phyloP scores from a whole-genome alignment of 2,797 vertebrate species.

The Syngnathus acus region DNA sequence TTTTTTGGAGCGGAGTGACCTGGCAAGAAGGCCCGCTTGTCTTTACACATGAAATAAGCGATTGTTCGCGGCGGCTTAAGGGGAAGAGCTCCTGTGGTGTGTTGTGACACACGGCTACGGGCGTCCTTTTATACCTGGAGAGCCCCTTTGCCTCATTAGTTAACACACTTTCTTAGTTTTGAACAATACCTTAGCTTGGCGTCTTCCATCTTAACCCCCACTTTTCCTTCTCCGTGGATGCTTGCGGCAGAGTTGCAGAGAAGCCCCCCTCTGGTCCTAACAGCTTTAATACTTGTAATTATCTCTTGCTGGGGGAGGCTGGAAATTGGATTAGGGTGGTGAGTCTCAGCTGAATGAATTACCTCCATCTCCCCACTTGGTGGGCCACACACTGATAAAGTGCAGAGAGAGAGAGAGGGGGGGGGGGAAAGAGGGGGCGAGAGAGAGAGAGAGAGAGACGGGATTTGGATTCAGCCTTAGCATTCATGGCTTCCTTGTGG shows the following conservation, averaged over 20 bases:
- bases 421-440: background rate
- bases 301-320: constrained; percentile 87
- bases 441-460: constrained; percentile 73
- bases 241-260: constrained; percentile 69
- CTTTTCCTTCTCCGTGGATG: constrained; percentile 54
- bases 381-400: constrained; percentile 87
- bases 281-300: constrained; percentile 89
- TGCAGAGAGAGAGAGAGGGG: constrained; percentile 52
- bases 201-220: constrained; percentile 70
- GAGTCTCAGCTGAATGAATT: constrained; percentile 86
- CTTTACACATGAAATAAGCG: constrained; percentile 63
- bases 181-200: constrained; percentile 77
- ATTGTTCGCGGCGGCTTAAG: constrained; percentile 58
- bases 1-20: constrained; percentile 21
- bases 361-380: constrained; percentile 89
- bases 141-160: constrained; percentile 77
- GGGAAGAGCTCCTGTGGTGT: constrained; percentile 70
- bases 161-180: constrained; percentile 80
- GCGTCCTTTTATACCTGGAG: constrained; percentile 71
- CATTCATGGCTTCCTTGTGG: constrained; percentile 89
- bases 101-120: constrained; percentile 69
- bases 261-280: constrained; percentile 66
- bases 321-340: constrained; percentile 92
- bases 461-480: constrained; percentile 86
- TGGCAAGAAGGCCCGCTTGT: constrained; percentile 50